These are phyloP conservation scores for Ianthella basta DNA, from an alignment of 37 sponge, comb jelly and placozoan species.

Conservation along the genomic window DNA sequence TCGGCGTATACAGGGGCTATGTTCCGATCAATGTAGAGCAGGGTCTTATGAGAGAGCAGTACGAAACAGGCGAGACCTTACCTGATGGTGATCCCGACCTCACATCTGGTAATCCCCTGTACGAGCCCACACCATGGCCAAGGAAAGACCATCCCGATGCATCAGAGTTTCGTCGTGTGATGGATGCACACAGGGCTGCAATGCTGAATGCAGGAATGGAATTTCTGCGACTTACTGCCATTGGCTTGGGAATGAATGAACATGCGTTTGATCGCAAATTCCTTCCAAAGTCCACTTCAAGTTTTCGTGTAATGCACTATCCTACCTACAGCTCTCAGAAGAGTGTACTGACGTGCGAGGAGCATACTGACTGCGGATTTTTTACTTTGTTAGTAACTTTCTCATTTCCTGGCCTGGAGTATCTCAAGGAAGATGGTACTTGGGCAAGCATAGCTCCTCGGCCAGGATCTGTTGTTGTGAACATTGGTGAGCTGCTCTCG, in stretches of 20 bases:
- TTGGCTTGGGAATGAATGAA: conserved; percentile 49
- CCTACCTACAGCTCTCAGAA: neutral
- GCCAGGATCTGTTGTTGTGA: conserved; percentile 53
- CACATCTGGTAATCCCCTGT: conserved; percentile 34
- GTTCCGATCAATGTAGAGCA: conserved; percentile 34
- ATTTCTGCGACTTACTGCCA: conserved; percentile 32
- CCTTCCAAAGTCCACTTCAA: conserved; percentile 42
- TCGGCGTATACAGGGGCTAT: conserved; percentile 48
- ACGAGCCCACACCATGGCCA: conserved; percentile 42
- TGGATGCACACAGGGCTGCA: conserved; percentile 15
- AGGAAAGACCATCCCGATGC: neutral
- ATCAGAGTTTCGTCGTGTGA: neutral
- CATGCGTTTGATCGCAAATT: conserved; percentile 34
- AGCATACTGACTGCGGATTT: conserved; percentile 50
- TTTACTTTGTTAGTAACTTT: conserved; percentile 61
- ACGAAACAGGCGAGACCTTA: conserved; percentile 41
- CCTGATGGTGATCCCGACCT: conserved; percentile 38
- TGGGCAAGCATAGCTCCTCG: conserved; percentile 46
- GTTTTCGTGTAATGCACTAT: conserved; percentile 58
- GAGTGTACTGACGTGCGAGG: conserved; percentile 35
- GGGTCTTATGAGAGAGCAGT: conserved; percentile 41
- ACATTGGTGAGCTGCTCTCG: conserved; percentile 44
- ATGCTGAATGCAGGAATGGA: conserved; percentile 46
- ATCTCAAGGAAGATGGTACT: conserved; percentile 19
- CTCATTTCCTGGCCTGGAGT: conserved; percentile 43